Percentiles rank a stretch among this genome's conserved stretches.
phyloP scores from a whole-genome alignment of 2,797 vertebrate genomes.

The Macropus fuliginosus region DNA sequence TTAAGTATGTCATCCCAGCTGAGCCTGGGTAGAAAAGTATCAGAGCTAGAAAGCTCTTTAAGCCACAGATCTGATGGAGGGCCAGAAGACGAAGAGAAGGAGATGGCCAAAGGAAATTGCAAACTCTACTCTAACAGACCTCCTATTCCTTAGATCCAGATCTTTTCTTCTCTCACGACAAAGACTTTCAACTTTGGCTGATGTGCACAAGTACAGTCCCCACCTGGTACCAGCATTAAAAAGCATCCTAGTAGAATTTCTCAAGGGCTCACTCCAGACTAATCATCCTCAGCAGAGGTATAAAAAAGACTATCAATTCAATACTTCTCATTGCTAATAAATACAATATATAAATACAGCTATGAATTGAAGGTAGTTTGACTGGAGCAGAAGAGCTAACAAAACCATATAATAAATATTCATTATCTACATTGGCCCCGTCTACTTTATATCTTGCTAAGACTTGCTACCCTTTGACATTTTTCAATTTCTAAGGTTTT shows the following conservation, averaged over 20 bases:
- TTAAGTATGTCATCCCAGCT: neutral
- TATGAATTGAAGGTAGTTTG: neutral
- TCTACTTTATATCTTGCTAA: neutral
- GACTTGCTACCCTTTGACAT: neutral
- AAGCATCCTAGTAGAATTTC: slow-evolving; percentile 56
- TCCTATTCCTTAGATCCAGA: neutral
- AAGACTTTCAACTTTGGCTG: slow-evolving; percentile 14
- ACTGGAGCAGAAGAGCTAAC: neutral
- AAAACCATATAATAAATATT: slow-evolving; percentile 1
- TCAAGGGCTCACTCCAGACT: slow-evolving; percentile 48
- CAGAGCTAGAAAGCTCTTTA: neutral
- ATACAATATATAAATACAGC: neutral
- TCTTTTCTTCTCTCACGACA: neutral
- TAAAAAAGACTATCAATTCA: slow-evolving; percentile 26
- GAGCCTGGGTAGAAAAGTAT: slow-evolving; percentile 18
- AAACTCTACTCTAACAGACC: slow-evolving; percentile 12
- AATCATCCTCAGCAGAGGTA: slow-evolving; percentile 50
- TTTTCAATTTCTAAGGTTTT: slow-evolving; percentile 42
- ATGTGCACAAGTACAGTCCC: neutral
- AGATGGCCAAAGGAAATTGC: slow-evolving; percentile 18
- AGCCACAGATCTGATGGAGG: neutral
- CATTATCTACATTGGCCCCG: neutral
- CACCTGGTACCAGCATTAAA: slow-evolving; percentile 49
- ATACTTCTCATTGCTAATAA: slow-evolving; percentile 43
- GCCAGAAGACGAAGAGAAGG: neutral